Evolutionary conservation across 2,888 invertebrate genomes (phyloP).

Genomic region (Limnephilus auricula): DNA sequence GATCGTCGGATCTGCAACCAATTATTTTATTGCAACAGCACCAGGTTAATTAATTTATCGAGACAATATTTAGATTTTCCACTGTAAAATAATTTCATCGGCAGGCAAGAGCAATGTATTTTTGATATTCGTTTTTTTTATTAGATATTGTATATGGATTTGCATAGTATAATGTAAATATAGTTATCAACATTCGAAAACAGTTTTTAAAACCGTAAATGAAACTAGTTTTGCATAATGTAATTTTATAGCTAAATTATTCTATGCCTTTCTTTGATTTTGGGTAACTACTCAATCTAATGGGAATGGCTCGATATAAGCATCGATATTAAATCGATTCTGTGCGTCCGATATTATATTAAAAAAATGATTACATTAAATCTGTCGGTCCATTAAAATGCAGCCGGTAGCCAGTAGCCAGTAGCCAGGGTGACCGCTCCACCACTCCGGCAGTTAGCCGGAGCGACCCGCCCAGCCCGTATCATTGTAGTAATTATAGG

Average conservation of each 20-base stretch:
- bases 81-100: background rate
- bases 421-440: background rate
- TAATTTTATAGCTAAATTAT: background rate
- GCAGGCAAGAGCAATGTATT: background rate
- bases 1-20: too few relatives aligned
- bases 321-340: background rate
- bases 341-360: background rate
- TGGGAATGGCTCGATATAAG: background rate
- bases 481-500: conserved; percentile 53
- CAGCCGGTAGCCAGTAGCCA: conserved; percentile 39
- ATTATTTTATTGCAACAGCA: too few relatives aligned
- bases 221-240: background rate
- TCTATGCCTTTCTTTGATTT: background rate
- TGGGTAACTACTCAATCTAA: background rate
- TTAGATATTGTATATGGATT: background rate
- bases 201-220: background rate
- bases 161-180: background rate
- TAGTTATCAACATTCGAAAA: background rate
- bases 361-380: background rate
- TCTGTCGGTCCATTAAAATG: conserved; percentile 27
- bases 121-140: background rate
- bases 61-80: background rate
- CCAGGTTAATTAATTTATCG: too few relatives aligned
- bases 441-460: conserved; percentile 13
- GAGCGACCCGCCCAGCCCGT: conserved; percentile 49